Base-by-base conservation (phyloP, 2,888 invertebrate genomes). In the Electrophaes corylata region DNA sequence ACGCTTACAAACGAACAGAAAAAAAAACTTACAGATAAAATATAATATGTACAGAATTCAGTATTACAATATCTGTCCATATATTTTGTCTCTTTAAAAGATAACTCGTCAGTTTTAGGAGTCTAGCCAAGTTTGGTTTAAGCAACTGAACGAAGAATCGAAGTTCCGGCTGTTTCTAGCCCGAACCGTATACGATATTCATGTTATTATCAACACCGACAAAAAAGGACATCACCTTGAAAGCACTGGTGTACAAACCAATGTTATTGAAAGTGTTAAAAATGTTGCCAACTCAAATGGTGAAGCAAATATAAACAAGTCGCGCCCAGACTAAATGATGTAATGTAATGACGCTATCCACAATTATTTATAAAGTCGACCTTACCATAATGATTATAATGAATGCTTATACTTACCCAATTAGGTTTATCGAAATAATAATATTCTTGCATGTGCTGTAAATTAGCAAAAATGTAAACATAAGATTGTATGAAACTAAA, bases 271-370 rank as follows among this genome's bases (percentile, higher is more conserved):
- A 70, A 60, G 55, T 61, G 57, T 65, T 66, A 19, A 53, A 60
- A 33, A 61, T 49, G 75, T 75, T 55, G 54, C 69, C 64, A 72
- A 75, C 73, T 70, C 66, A 75, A 78, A 79, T 80, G 78, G 79
- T 69, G 75, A 72, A 76, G 73, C 70, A 79, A 79, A 81, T 72
- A 79, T 72, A 73, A 73, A 77, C 75, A 69, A 69, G 79, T 77
- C 83, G 75, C 83, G 70, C 84, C 84, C 79, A 80, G 61, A 58
- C 68, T 56, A 66, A 76, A 73, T 87, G 86, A 87, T 86, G 84
- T 84, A 86, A 86, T 74, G 43, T 57, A 71, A 70, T 84, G 84
- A 86, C 83, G 83, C 60, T 81, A 80, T 81, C n/a, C 63, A 64
- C 69, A 66, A 62, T 80, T 86, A 84, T 84, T 84, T 83, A 78